Evolutionary conservation across 64 coral and sea anemone species (phyloP).

Genomic region (Montipora capricornis): DNA sequence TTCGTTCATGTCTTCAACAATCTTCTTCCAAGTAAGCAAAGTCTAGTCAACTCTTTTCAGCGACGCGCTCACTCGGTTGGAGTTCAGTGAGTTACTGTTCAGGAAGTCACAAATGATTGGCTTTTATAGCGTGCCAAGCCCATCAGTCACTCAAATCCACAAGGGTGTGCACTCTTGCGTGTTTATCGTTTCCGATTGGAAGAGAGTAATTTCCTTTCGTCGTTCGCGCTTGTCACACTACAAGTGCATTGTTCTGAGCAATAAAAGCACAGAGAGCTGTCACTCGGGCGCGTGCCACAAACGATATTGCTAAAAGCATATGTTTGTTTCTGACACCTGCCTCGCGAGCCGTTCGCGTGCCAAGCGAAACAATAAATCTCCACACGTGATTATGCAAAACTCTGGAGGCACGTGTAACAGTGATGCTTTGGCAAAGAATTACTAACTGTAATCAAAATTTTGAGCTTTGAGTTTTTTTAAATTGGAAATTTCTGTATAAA

Average conservation of each 20-base stretch:
- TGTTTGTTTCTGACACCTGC: conserved; percentile 46
- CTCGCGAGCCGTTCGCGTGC: conserved; percentile 62
- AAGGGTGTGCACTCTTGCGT: conserved; percentile 27
- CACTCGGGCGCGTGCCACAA: conserved; percentile 32
- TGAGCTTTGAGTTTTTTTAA: neutral
- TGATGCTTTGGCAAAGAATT: neutral
- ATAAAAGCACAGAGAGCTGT: conserved; percentile 13
- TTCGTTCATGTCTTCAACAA: conserved; percentile 9
- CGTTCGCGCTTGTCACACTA: conserved; percentile 15
- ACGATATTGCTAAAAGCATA: conserved; percentile 58
- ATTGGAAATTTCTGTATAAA: neutral
- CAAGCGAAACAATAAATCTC: conserved; percentile 15
- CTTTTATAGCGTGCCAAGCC: conserved; percentile 21
- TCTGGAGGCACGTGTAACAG: conserved; percentile 24
- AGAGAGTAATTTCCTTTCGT: conserved; percentile 32
- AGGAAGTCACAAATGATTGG: neutral
- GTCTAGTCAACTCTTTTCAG: neutral
- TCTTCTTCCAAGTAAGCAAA: neutral
- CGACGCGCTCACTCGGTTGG: neutral
- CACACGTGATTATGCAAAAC: conserved; percentile 24
- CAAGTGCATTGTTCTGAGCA: conserved; percentile 5
- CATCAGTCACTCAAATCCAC: neutral
- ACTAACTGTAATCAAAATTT: neutral
- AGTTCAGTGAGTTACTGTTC: neutral
- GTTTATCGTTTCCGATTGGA: conserved; percentile 22